Conservation (phyloP, 2,888 invertebrate species). For the Oligia latruncula region DNA sequence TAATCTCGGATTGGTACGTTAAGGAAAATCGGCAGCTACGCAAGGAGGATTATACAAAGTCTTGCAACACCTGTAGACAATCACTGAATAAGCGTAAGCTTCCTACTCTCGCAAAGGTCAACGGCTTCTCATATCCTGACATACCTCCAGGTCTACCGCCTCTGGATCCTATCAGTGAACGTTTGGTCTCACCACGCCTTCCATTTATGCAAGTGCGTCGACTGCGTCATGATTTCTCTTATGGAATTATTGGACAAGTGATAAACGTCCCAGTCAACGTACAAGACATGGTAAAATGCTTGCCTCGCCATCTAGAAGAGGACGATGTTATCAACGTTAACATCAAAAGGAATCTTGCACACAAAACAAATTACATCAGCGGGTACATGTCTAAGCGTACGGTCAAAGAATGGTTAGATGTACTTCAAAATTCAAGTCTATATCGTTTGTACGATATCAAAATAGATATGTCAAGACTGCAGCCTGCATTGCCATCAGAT, state of each 20-base stretch:
- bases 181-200: slow-evolving; percentile 13
- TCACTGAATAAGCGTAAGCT: slow-evolving; percentile 12
- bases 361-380: slow-evolving; percentile 1
- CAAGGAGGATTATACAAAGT: not conserved
- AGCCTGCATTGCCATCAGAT: accelerated
- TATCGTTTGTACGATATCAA: slow-evolving; percentile 24
- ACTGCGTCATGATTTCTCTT: slow-evolving; percentile 1
- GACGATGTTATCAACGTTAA: slow-evolving; percentile 16
- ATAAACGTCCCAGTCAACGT: slow-evolving; percentile 9
- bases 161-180: slow-evolving; percentile 20
- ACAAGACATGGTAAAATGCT: slow-evolving; percentile 16
- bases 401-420: not conserved
- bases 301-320: slow-evolving; percentile 10
- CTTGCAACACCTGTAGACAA: slow-evolving; percentile 10
- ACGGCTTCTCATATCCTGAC: slow-evolving; percentile 19
- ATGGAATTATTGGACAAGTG: slow-evolving; percentile 15
- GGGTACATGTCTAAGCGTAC: slow-evolving; percentile 13
- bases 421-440: not conserved
- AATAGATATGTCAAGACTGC: slow-evolving; percentile 9
- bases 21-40: slow-evolving; percentile 7
- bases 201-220: slow-evolving; percentile 22
- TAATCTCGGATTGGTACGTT: slow-evolving; percentile 61
- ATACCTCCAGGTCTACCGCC: not conserved
- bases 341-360: not conserved
- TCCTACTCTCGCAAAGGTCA: not conserved